Conservation (phyloP, 2,888 invertebrate species). For the Torymus auratus region DNA sequence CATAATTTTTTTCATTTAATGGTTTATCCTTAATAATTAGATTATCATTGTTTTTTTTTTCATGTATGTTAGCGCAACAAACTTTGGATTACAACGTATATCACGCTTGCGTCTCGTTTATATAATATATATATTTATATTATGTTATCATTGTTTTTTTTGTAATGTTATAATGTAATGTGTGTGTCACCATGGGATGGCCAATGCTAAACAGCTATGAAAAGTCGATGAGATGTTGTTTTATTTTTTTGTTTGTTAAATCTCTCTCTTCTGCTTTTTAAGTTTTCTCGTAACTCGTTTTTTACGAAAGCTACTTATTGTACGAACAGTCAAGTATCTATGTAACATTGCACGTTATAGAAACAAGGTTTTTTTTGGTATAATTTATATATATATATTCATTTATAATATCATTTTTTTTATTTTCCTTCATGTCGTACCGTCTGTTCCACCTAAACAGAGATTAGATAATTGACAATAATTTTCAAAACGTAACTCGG, state of each 20-base stretch:
- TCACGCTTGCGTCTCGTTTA: no score
- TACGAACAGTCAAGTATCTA: slow-evolving; percentile 54
- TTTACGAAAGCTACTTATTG: slow-evolving; percentile 56
- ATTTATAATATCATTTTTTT: no score
- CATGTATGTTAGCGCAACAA: not conserved
- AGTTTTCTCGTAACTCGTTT: not conserved
- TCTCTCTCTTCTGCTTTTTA: no score
- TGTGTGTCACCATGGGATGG: slow-evolving; percentile 12
- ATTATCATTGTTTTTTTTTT: slow-evolving; percentile 16
- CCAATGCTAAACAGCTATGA: slow-evolving; percentile 53
- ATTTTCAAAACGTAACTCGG: not conserved
- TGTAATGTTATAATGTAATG: no score
- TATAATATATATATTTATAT: no score
- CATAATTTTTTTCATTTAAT: slow-evolving; percentile 2
- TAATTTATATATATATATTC: no score
- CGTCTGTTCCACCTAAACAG: no score
- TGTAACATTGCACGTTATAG: slow-evolving; percentile 19
- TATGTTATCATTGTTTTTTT: not conserved
- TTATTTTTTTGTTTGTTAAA: not conserved
- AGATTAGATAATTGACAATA: no score
- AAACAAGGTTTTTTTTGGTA: not conserved
- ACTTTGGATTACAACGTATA: slow-evolving; percentile 10
- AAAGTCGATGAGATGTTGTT: slow-evolving; percentile 46
- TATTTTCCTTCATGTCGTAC: no score
- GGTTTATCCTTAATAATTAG: slow-evolving; percentile 18